These are phyloP conservation scores for Drosophila teissieri DNA, from an alignment of 1,140 invertebrate species.

Conservation along the genomic window DNA sequence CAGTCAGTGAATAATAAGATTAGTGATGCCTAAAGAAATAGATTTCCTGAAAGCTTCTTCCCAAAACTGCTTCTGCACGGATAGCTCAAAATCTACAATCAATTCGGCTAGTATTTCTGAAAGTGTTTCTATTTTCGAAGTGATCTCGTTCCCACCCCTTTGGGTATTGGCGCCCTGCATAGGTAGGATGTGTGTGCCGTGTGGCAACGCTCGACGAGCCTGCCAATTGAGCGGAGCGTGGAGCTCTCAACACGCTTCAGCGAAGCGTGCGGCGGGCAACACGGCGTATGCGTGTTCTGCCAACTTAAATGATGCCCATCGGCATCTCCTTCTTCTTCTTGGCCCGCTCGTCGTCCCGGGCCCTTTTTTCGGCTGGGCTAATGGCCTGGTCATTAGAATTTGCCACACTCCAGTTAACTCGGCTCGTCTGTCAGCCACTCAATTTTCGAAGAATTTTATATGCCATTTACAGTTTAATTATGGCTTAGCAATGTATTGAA, in stretches of 20 bases:
- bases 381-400: constrained; percentile 42
- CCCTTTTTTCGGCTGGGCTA: constrained; percentile 40
- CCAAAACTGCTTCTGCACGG: too few relatives aligned
- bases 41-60: neutral
- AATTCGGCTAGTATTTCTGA: constrained; percentile 1
- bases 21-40: too few relatives aligned
- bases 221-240: constrained; percentile 74
- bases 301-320: constrained; percentile 62
- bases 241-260: constrained; percentile 77
- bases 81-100: neutral
- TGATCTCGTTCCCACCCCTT: constrained; percentile 8
- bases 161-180: constrained; percentile 52
- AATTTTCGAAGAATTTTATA: constrained; percentile 33
- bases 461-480: constrained; percentile 26
- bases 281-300: constrained; percentile 72
- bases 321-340: constrained; percentile 9
- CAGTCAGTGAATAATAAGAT: too few relatives aligned
- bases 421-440: constrained; percentile 26
- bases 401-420: constrained; percentile 44
- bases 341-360: neutral
- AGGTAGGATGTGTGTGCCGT: constrained; percentile 19
- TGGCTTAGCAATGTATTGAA: neutral
- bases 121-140: constrained; percentile 13
- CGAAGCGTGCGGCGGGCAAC: constrained; percentile 69
- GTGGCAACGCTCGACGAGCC: constrained; percentile 62